These are phyloP conservation scores for Rhinella marina DNA, from an alignment of 2,797 vertebrate genomes.

Conservation along the genomic window DNA sequence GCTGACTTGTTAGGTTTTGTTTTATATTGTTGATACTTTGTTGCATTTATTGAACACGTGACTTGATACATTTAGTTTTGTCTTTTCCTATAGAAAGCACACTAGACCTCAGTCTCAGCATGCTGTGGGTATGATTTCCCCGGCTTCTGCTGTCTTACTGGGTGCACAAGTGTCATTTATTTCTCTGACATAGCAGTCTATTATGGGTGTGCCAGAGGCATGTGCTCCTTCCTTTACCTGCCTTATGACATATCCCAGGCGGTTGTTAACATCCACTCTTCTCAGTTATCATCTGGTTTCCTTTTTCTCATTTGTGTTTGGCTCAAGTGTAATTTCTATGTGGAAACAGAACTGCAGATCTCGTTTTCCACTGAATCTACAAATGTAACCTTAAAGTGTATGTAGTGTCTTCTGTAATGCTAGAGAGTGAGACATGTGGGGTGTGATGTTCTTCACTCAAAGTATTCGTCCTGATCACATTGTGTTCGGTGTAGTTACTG, in stretches of 20 bases:
- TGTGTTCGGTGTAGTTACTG: not conserved
- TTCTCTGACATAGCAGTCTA: not conserved
- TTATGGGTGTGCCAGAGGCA: not conserved
- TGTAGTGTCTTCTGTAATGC: not conserved
- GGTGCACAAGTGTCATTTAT: slow-evolving; percentile 23
- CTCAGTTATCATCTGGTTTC: not conserved
- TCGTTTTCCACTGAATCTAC: not conserved
- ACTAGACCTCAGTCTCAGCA: not conserved
- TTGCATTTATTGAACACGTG: not conserved
- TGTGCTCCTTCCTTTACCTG: not conserved
- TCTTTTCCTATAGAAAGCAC: not conserved
- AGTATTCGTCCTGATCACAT: not conserved
- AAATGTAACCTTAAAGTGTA: not conserved
- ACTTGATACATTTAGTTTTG: not conserved
- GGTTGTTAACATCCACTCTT: not conserved
- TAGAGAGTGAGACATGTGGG: no score
- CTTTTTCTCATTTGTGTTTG: not conserved
- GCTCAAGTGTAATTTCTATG: not conserved
- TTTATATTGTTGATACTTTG: not conserved
- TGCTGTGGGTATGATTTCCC: not conserved
- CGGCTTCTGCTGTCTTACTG: not conserved
- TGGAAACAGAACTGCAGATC: not conserved
- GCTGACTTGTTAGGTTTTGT: not conserved
- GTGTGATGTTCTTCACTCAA: not conserved
- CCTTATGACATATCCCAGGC: not conserved